Evolutionary conservation across 2,797 vertebrate species (phyloP), one percentile per base, ranked within the genome.

Genomic region (Chromobotia macracanthus): DNA sequence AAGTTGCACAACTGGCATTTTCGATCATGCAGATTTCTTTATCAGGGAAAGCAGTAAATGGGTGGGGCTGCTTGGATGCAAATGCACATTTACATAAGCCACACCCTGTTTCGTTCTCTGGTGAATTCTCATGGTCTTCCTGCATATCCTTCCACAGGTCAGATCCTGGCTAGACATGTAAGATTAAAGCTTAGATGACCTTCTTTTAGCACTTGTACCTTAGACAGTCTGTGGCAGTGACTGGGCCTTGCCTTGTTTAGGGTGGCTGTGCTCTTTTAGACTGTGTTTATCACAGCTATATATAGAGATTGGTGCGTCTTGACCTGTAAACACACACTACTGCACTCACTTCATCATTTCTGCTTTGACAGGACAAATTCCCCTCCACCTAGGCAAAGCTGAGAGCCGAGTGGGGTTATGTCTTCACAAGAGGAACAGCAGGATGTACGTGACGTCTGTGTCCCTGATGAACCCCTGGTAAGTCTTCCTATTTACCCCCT

Each of bases 401-500:
- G 7, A n/a, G 51, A 82, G 38, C n/a, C 12, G 55, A 66, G 18
- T n/a, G 53, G 23, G 61, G 48, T 64, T 12, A 25, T 21, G 23
- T 44, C 74, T 78, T 69, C 38, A 58, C 60, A 5, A 61, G 41
- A 74, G 56, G 13, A 70, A 70, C 46, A 38, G 73, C 65, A 81
- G 81, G 67, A 74, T 73, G 79, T 67, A 10, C 12, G 44, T 82
- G 76, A 71, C 31, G 73, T 80, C 69, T 72, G 51, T 35, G 23
- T 73, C 35, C 69, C 60, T 38, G 80, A 82, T 19, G 41, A 82
- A 61, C 51, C 44, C 31, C 35, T 50, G 68, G 38, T 58, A 55
- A 48, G 50, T 63, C 64, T 84, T 86, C 79, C 82, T 87, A 84
- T 86, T 87, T 85, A 83, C 72, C 61, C 56, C 15, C 23, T 25